Conservation (phyloP, 2,113 vertebrate species). For the Sylvietta virens region DNA sequence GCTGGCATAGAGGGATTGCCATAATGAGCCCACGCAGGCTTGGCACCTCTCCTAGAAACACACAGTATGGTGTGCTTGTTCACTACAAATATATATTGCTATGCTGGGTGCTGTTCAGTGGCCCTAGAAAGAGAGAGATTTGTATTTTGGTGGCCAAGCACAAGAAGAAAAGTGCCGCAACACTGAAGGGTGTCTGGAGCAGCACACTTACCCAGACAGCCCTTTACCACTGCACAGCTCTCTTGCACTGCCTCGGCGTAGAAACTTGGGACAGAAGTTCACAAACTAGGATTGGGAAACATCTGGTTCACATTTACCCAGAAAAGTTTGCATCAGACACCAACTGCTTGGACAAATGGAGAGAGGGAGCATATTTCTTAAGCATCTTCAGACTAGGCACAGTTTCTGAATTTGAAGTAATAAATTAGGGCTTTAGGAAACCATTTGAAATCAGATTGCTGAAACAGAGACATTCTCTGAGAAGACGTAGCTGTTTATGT, state of each 20-base stretch:
- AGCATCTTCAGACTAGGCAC: background rate
- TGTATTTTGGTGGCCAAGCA: background rate
- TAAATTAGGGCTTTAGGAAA: conserved; percentile 28
- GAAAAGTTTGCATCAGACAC: conserved; percentile 2
- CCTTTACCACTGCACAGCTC: background rate
- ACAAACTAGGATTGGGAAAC: background rate
- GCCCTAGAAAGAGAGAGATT: background rate
- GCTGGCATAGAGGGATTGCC: background rate
- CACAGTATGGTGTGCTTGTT: background rate
- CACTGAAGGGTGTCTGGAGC: background rate
- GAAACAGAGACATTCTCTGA: background rate
- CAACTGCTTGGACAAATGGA: background rate
- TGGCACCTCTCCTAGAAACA: background rate
- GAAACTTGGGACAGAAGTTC: background rate
- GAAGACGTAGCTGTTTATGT: background rate
- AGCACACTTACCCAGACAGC: rapidly evolving
- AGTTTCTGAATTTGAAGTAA: conserved; percentile 3
- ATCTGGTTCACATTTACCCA: conserved; percentile 39
- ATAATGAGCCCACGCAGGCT: rapidly evolving
- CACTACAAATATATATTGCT: background rate
- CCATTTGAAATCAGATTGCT: background rate
- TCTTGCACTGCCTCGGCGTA: background rate
- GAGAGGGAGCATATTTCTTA: background rate
- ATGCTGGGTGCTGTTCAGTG: background rate
- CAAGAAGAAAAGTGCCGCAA: background rate